These are phyloP conservation scores for Cryptotis parvus DNA, from an alignment of 2,113 vertebrate genomes.

Conservation along the genomic window DNA sequence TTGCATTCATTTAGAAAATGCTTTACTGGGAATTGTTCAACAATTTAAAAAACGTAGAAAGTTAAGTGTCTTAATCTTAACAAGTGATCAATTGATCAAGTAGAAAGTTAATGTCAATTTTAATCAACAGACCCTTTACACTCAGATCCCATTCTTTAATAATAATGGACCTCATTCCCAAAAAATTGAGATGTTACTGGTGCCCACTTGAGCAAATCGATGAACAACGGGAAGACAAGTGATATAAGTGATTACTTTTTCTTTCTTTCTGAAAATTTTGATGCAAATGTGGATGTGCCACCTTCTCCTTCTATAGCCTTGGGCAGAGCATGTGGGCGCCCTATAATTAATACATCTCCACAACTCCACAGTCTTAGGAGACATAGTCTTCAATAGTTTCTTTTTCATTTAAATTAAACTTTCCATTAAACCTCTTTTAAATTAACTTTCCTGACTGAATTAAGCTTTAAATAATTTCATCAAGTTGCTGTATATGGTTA, in stretches of 20 bases:
- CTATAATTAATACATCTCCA: neutral
- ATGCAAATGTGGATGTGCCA: neutral
- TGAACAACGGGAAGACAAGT: too few relatives aligned
- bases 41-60: slow-evolving; percentile 30
- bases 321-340: neutral
- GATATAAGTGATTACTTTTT: too few relatives aligned
- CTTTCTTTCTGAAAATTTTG: neutral
- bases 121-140: neutral
- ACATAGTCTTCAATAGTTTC: neutral
- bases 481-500: neutral
- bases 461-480: slow-evolving; percentile 39
- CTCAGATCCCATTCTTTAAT: neutral
- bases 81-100: too few relatives aligned
- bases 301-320: neutral
- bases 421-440: slow-evolving; percentile 46
- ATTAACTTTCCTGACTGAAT: slow-evolving; percentile 17
- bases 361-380: neutral
- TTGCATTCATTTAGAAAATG: neutral
- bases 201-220: too few relatives aligned
- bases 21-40: too few relatives aligned
- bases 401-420: slow-evolving; percentile 46
- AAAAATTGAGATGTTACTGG: too few relatives aligned
- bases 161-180: too few relatives aligned
- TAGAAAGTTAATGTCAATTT: neutral
- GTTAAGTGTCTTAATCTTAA: neutral